Conservation (phyloP, 2,888 invertebrate species). For the Rotaria sp. region DNA sequence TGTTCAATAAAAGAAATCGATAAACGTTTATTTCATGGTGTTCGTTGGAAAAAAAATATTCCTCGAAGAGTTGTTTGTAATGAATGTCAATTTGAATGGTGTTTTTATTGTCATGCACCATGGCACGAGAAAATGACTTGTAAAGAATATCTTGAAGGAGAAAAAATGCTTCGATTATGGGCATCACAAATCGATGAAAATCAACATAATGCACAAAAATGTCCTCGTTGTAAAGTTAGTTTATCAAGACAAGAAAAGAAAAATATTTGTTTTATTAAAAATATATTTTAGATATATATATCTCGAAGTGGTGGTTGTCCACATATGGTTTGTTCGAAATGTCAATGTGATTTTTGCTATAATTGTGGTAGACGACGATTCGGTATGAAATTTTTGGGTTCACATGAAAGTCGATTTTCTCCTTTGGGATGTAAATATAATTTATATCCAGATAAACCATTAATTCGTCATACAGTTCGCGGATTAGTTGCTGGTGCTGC, state of each 20-base stretch:
- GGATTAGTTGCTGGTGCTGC: conserved; percentile 43
- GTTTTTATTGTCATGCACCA: conserved; percentile 55
- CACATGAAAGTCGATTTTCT: conserved; percentile 53
- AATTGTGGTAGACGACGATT: conserved; percentile 53
- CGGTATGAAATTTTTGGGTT: conserved; percentile 47
- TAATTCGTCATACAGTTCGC: conserved; percentile 49
- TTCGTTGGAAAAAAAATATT: neutral
- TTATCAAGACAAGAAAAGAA: neutral
- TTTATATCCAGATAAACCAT: conserved; percentile 50
- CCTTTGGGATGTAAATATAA: conserved; percentile 56
- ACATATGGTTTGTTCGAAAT: conserved; percentile 54
- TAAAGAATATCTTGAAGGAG: conserved; percentile 51
- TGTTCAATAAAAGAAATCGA: conserved; percentile 3
- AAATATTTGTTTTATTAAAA: neutral
- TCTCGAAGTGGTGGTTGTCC: conserved; percentile 56
- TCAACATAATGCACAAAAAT: conserved; percentile 54
- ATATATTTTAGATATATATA: conserved; percentile 52
- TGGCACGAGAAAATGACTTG: conserved; percentile 53
- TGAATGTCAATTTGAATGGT: conserved; percentile 53
- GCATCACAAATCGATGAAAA: conserved; percentile 51
- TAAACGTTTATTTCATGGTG: neutral
- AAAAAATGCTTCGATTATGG: conserved; percentile 53
- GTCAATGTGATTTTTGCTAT: conserved; percentile 53
- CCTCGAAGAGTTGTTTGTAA: conserved; percentile 47
- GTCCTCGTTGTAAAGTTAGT: conserved; percentile 56